These are phyloP conservation scores for Pseudachorutes palmiensis DNA, from an alignment of 1,140 invertebrate species.

Conservation along the genomic window DNA sequence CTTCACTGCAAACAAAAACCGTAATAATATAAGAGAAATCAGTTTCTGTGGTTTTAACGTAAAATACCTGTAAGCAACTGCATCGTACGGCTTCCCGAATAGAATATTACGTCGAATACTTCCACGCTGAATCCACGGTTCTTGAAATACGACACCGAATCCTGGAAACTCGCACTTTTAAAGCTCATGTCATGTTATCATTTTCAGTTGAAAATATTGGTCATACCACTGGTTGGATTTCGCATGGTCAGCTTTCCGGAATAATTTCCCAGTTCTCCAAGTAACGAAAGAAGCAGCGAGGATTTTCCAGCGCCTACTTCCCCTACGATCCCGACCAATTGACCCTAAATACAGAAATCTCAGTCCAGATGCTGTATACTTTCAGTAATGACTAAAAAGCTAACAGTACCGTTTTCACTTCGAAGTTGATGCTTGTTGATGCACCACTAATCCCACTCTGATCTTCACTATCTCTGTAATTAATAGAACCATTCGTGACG, in stretches of 20 bases:
- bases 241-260: constrained; percentile 54
- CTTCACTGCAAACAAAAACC: constrained; percentile 43
- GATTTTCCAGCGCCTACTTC: constrained; percentile 69
- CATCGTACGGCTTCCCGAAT: constrained; percentile 74
- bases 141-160: constrained; percentile 80
- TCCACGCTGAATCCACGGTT: constrained; percentile 81
- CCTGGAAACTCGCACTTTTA: too few relatives aligned
- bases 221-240: constrained; percentile 52
- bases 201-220: constrained; percentile 32
- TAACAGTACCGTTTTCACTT: constrained; percentile 26
- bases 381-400: too few relatives aligned
- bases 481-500: constrained; percentile 43
- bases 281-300: constrained; percentile 60
- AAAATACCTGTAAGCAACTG: constrained; percentile 62
- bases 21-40: too few relatives aligned
- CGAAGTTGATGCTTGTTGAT: constrained; percentile 14
- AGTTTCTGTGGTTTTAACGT: constrained; percentile 23
- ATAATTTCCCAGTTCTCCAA: constrained; percentile 62
- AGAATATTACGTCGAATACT: constrained; percentile 87
- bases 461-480: constrained; percentile 41
- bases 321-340: constrained; percentile 61
- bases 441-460: neutral
- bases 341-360: constrained; percentile 40
- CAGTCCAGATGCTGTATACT: too few relatives aligned
- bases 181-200: constrained; percentile 44